Evolutionary conservation across 2,888 invertebrate species (phyloP).

Genomic region (Pediacus dermestoides): DNA sequence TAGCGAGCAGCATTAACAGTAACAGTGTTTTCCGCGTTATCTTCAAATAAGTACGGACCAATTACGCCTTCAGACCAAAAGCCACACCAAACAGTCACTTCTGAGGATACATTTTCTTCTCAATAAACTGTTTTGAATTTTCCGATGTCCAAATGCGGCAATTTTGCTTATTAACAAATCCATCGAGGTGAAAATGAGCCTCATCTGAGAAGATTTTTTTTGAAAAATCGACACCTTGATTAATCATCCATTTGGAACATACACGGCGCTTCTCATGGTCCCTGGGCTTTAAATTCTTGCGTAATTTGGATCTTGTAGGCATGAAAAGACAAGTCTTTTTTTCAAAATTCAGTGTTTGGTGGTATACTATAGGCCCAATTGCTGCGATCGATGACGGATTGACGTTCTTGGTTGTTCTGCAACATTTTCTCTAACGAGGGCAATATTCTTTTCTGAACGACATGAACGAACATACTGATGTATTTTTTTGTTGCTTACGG

Average conservation of each 20-base stretch:
- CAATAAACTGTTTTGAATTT: constrained; percentile 12
- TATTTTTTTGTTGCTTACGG: neutral
- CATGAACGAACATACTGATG: neutral
- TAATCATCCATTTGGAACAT: constrained; percentile 8
- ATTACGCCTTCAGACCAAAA: constrained; percentile 16
- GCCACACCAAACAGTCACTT: constrained; percentile 19
- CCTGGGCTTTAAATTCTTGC: constrained; percentile 18
- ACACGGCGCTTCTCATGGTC: constrained; percentile 12
- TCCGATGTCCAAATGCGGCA: constrained; percentile 9
- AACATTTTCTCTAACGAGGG: constrained; percentile 16
- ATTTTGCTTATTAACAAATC: constrained; percentile 12
- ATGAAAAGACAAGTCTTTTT: constrained; percentile 11
- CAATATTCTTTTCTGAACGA: constrained; percentile 14
- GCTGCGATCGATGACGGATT: constrained; percentile 15
- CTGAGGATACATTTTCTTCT: constrained; percentile 14
- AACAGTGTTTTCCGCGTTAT: constrained; percentile 15
- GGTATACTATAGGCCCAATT: constrained; percentile 11
- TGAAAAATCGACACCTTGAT: constrained; percentile 4
- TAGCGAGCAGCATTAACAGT: constrained; percentile 26
- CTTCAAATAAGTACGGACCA: constrained; percentile 24
- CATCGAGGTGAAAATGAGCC: constrained; percentile 15
- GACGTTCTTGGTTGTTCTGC: constrained; percentile 13
- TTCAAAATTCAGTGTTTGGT: constrained; percentile 15
- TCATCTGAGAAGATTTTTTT: constrained; percentile 15
- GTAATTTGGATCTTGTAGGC: constrained; percentile 17